Conservation (phyloP, 2,888 invertebrate genomes). For the Mythimna pallens region DNA sequence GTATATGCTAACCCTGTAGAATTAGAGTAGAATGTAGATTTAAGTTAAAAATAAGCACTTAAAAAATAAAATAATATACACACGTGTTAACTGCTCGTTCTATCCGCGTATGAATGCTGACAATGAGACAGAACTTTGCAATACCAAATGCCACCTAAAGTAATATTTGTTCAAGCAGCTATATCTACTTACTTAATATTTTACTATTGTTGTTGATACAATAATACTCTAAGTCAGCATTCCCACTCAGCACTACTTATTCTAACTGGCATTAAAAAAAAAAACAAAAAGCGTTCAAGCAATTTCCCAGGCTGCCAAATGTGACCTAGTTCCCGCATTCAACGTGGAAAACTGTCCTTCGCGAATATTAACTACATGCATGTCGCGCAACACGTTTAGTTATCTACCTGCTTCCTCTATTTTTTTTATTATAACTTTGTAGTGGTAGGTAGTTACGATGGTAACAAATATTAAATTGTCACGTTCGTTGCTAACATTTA, state of each 20-base stretch:
- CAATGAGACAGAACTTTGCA: slow-evolving; percentile 30
- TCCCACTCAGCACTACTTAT: slow-evolving; percentile 24
- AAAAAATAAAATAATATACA: slow-evolving; percentile 14
- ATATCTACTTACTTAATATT: slow-evolving; percentile 16
- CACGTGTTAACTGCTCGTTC: slow-evolving; percentile 17
- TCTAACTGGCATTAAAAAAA: slow-evolving; percentile 33
- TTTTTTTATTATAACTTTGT: slow-evolving; percentile 4
- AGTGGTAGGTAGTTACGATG: neutral
- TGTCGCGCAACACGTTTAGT: slow-evolving; percentile 29
- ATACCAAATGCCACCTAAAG: slow-evolving; percentile 31
- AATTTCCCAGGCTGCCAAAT: slow-evolving; percentile 56
- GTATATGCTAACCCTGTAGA: neutral
- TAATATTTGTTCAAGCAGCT: slow-evolving; percentile 41
- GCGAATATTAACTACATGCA: slow-evolving; percentile 46
- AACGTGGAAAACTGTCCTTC: slow-evolving; percentile 57
- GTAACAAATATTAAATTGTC: neutral
- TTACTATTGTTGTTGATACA: slow-evolving; percentile 29
- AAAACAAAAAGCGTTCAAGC: slow-evolving; percentile 38
- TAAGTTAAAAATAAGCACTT: neutral
- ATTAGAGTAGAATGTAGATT: neutral
- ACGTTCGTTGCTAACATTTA: slow-evolving; percentile 1
- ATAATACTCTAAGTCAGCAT: slow-evolving; percentile 25
- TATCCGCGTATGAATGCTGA: slow-evolving; percentile 17
- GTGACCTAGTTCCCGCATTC: slow-evolving; percentile 65
- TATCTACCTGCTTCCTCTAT: slow-evolving; percentile 37